Percentiles rank a stretch among this genome's conserved stretches.
Evolutionary conservation across 2,888 invertebrate species (phyloP).

Genomic region (Tanypteryx hageni): DNA sequence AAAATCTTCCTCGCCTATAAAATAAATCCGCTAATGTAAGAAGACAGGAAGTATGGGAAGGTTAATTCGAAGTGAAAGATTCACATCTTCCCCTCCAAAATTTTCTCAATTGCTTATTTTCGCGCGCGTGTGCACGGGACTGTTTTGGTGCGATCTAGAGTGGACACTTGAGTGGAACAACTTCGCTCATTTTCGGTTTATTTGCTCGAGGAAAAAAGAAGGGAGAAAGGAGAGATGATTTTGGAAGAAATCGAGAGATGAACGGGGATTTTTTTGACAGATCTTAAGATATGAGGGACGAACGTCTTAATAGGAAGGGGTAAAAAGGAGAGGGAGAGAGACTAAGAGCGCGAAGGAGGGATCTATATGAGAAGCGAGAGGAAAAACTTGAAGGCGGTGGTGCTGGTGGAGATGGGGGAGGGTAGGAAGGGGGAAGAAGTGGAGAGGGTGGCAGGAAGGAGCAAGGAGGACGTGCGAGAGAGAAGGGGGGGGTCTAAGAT

Average conservation of each 20-base stretch:
- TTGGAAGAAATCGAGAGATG: neutral
- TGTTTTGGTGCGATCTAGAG: neutral
- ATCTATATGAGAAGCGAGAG: neutral
- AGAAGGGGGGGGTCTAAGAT: constrained; percentile 45
- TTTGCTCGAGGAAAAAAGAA: neutral
- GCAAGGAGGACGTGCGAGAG: neutral
- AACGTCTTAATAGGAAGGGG: too few relatives aligned
- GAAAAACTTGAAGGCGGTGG: neutral
- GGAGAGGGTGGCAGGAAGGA: neutral
- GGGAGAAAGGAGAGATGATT: neutral
- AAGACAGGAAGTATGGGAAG: too few relatives aligned
- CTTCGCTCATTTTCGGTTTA: neutral
- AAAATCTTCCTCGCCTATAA: too few relatives aligned
- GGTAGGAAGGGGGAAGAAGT: neutral
- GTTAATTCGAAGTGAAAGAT: too few relatives aligned
- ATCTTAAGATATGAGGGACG: neutral
- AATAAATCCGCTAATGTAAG: too few relatives aligned
- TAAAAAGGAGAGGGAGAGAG: neutral
- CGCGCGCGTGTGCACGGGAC: neutral
- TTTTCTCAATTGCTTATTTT: too few relatives aligned
- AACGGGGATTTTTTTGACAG: neutral
- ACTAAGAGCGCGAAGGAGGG: neutral
- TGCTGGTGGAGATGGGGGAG: neutral
- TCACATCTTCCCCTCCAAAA: too few relatives aligned
- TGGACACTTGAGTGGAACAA: neutral